Percentiles rank a stretch among this genome's conserved stretches.
Conservation (phyloP, 2,113 vertebrate genomes). For the Anolis carolinensis region DNA sequence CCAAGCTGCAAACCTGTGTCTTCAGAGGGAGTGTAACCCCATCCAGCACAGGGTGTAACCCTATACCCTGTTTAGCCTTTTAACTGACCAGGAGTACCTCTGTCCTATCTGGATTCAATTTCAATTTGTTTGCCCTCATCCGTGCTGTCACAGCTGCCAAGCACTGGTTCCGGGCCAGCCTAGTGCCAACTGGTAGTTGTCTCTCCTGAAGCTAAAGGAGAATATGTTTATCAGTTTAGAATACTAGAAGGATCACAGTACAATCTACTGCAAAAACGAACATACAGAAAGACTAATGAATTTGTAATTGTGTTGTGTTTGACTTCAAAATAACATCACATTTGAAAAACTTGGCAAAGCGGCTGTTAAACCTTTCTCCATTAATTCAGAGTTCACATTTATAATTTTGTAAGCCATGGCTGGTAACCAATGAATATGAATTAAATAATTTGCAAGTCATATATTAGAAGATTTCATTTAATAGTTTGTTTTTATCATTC, state of each 20-base stretch:
- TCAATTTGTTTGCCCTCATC: too few relatives aligned
- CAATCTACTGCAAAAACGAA: neutral
- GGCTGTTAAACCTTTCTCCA: neutral
- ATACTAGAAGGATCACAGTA: neutral
- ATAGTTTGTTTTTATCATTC: neutral
- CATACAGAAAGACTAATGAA: neutral
- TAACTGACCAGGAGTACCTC: too few relatives aligned
- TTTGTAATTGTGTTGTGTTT: neutral
- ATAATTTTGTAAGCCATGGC: slow-evolving; percentile 16
- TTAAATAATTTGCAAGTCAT: slow-evolving; percentile 13
- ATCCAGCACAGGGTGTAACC: too few relatives aligned
- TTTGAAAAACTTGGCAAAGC: slow-evolving; percentile 4
- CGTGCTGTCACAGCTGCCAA: too few relatives aligned
- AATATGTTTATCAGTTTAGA: neutral
- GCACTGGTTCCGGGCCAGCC: neutral
- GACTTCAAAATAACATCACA: slow-evolving; percentile 10
- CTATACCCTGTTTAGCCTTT: too few relatives aligned
- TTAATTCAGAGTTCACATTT: slow-evolving; percentile 10
- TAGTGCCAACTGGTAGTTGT: neutral
- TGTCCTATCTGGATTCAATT: too few relatives aligned
- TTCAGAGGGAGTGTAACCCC: too few relatives aligned
- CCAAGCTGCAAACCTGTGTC: too few relatives aligned
- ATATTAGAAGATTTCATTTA: neutral
- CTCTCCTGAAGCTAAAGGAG: neutral
- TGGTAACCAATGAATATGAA: slow-evolving; percentile 25